Conservation (phyloP, 37 sponge, comb jelly and placozoan species). For the Oscarella lobularis region DNA sequence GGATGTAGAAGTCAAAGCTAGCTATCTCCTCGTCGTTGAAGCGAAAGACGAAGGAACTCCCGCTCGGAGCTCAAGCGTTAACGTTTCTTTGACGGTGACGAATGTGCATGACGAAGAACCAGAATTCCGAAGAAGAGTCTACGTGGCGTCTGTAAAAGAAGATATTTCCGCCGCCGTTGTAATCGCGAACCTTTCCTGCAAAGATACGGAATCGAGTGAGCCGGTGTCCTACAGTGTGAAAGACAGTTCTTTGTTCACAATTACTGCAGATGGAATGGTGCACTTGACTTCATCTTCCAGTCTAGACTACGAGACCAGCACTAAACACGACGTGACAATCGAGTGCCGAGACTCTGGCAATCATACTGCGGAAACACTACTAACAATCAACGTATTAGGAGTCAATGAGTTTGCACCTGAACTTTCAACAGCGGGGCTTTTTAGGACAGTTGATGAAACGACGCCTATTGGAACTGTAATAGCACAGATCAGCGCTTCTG, state of each 20-base stretch:
- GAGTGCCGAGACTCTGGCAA: background rate
- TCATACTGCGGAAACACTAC: background rate
- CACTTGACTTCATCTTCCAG: conserved; percentile 3
- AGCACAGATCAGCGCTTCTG: conserved; percentile 25
- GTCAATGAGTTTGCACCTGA: background rate
- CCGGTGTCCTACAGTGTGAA: background rate
- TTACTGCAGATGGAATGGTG: conserved; percentile 9
- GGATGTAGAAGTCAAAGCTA: background rate
- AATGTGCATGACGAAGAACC: conserved; percentile 40
- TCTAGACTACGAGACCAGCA: background rate
- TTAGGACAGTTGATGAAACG: conserved; percentile 33
- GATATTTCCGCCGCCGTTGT: background rate
- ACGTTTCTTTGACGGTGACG: conserved; percentile 19
- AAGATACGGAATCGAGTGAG: conserved; percentile 22
- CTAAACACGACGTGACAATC: background rate
- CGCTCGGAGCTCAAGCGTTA: background rate
- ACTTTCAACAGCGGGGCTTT: conserved; percentile 30
- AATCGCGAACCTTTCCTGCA: conserved; percentile 23
- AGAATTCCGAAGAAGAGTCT: conserved; percentile 11
- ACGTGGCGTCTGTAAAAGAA: conserved; percentile 27
- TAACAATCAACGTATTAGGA: background rate
- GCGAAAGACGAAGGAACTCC: conserved; percentile 2
- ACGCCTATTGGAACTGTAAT: conserved; percentile 19
- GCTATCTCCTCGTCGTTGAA: background rate
- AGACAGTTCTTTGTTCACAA: background rate